Evolutionary conservation across 2,797 vertebrate species (phyloP), one percentile per base, ranked within the genome.

Genomic region (Holocentrus rufus): DNA sequence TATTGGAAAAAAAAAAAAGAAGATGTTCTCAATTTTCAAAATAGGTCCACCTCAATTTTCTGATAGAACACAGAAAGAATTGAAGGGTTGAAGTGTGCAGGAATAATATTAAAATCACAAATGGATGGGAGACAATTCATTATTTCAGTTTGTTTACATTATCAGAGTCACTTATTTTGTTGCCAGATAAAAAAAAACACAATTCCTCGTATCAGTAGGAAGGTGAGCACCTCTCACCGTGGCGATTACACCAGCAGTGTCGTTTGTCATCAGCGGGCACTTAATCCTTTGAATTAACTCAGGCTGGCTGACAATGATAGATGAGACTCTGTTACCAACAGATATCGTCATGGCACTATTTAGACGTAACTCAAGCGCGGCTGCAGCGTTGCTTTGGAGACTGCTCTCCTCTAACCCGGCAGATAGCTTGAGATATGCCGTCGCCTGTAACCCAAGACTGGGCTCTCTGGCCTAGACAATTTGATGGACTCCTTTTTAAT

Each of bases 401-500:
- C 80, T 10, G 42, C 42, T 60, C 72, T 82, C 47, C 67, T 74
- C 81, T 85, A 80, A 87, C 82, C 74, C 69, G 42, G 65, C 77
- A 72, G 47, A 86, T 83, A 59, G 65, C 73, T 69, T 69, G 23
- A 76, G 79, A 87, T 74, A 47, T 22, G 6, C 70, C 66, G 23
- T 22, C 0, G 22, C 23, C 76, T 74, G 88, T 86, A 91, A 92
- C 83, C 56, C 76, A 78, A 90, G 57, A 80, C 81, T 11, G 18
- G 57, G 56, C 72, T 82, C 76, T 1, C 17, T 23, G 44, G 47
- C 66, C 55, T 2, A 2, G 23, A 57, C 71, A 50, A 70, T 83
- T 84, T 79, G 80, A 90, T 74, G 67, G 79, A 62, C 72, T 78
- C 55, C 77, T 81, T 75, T 88, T 83, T 87, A 89, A 91, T 91